Evolutionary conservation across 2,113 vertebrate species (phyloP), one percentile per base, ranked within the genome.

Genomic region (Lampris megalopsis): DNA sequence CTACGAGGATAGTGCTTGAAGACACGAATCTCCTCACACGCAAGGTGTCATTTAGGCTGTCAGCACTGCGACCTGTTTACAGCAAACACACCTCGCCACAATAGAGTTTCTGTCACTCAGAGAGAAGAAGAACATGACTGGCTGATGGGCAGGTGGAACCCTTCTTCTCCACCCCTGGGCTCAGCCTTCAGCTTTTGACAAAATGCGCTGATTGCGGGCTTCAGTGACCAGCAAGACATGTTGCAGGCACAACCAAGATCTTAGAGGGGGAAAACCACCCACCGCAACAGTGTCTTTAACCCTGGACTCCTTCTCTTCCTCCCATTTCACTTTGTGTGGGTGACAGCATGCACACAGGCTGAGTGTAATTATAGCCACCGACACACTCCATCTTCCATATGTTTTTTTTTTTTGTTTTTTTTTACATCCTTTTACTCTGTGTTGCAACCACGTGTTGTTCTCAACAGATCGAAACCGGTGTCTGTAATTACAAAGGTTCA

Each of bases 191-290:
- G 80, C 84, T 84, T 87, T 59, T 71, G 76, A 91, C 83, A 86
- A 86, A 88, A 88, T 68, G 67, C 81, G 48, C 67, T 84, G 81
- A 90, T 91, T 92, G 91, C 63, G 67, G 81, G 67, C 79, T 86
- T 85, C 70, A 45, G 9, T 81, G 76, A 56, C 74, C 75, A 63
- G 73, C 40, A 41, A 64, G 74, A 63, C 5, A 36, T 73, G 48
- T 49, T 59, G 53, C 58, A 56, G 76, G 85, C 78, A 52, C 53
- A 47, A 49, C 50, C n/a, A 40, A 58, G 69, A 50, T n/a, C 54
- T 72, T 54, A 84, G 72, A 54, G 75, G 48, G 63, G 36, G 6
- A 60, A 49, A 77, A 73, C 63, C 61, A 69, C 80, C 73, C 77
- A 74, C 48, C 59, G 62, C 43, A 75, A 48, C 40, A 24, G 48